Evolutionary conservation across 2,797 vertebrate genomes (phyloP), one percentile per base, ranked within the genome.

Genomic region (Sebastes jordani): DNA sequence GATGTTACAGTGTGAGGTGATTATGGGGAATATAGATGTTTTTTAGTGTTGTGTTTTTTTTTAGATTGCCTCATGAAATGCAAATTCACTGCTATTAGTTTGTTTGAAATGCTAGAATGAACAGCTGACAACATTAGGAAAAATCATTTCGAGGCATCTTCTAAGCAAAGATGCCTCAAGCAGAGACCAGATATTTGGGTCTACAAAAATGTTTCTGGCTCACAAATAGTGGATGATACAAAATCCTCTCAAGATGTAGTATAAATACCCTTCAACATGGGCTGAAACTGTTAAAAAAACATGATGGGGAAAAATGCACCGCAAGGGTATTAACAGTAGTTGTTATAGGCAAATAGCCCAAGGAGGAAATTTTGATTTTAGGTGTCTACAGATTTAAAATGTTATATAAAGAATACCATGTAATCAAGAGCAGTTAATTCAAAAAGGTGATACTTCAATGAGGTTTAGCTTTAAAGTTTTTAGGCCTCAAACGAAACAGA

Each of bases 201-300:
- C 56, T 55, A 36, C 14, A 60, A 8, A 76, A 78, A 65, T n/a
- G 11, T 11, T 58, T 83, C 59, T 74, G 80, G 23, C 56, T 69
- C 9, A 32, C 59, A 70, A 38, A 58, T 54, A 42, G 27, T 10
- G 23, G 42, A 74, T 36, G 42, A 62, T 20, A 58, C n/a, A 2
- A 32, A 83, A 56, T 58, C n/a, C 23, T 49, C 29, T 38, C 16
- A 49, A 29, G 11, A 30, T 73, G 66, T 29, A 4, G 25, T 49
- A 36, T 30, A 25, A 27, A 67, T 52, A 61, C 32, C 4, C 3
- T 4, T 70, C 3, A 49, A 36, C 56, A 72, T 27, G 42, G 16
- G 30, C 34, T 72, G 42, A 30, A 54, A 70, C 34, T 73, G 34
- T 32, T 14, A 22, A 54, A 4, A 64, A 74, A 60, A 13, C n/a